These are phyloP conservation scores for Tenthredo mesomela DNA, from an alignment of 2,888 invertebrate genomes.

Conservation along the genomic window DNA sequence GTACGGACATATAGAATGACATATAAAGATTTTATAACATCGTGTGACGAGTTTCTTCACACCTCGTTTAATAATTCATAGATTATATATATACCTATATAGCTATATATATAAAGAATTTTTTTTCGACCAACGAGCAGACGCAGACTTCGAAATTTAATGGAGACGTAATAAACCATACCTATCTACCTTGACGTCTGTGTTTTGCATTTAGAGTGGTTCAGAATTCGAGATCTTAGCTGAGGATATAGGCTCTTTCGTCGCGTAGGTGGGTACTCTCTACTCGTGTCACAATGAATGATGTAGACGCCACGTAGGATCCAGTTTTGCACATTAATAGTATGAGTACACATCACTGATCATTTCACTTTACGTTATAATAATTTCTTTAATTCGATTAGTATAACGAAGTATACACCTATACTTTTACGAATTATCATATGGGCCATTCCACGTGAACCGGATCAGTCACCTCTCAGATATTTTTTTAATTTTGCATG, in stretches of 20 bases:
- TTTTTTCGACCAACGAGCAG: not conserved
- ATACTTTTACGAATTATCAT: too few species aligned
- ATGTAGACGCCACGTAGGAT: not conserved
- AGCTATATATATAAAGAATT: not conserved
- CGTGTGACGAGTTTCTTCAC: conserved; percentile 12
- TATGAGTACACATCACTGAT: not conserved
- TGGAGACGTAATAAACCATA: conserved; percentile 27
- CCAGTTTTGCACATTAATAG: not conserved
- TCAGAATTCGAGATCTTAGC: conserved; percentile 11
- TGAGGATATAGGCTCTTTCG: not conserved
- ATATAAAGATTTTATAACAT: not conserved
- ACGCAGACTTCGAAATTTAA: not conserved
- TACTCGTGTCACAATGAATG: conserved; percentile 10
- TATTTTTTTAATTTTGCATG: too few species aligned
- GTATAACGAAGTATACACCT: conserved; percentile 8
- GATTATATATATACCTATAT: too few species aligned
- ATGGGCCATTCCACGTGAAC: too few species aligned
- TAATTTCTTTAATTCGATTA: not conserved
- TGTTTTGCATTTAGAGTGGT: conserved; percentile 33
- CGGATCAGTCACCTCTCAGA: too few species aligned
- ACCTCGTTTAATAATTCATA: conserved; percentile 24
- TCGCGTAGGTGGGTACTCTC: not conserved
- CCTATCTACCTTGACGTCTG: not conserved
- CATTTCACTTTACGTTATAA: not conserved
- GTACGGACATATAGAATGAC: not conserved